Conservation (phyloP, 2,888 invertebrate genomes). For the Sepioteuthis lessoniana region DNA sequence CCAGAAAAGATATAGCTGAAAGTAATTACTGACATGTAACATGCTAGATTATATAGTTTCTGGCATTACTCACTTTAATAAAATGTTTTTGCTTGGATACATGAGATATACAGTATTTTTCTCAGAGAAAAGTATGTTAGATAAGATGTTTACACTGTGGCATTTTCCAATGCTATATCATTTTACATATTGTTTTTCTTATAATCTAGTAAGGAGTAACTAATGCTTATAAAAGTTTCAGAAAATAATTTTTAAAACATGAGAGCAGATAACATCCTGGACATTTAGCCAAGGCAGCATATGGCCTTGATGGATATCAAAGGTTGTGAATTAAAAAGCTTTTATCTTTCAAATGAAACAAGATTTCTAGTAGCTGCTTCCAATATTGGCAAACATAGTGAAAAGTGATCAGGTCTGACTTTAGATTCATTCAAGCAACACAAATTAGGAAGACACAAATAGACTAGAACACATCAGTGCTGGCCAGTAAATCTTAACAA, state of each 20-base stretch:
- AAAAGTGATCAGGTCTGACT: background rate
- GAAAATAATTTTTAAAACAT: background rate
- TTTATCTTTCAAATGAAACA: background rate
- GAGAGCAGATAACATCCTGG: background rate
- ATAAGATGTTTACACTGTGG: no score
- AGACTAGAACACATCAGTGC: background rate
- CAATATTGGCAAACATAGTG: conserved; percentile 7
- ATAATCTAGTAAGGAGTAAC: no score
- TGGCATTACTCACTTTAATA: no score
- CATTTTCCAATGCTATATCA: no score
- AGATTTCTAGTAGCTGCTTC: background rate
- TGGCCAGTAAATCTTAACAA: background rate
- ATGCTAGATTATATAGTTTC: no score
- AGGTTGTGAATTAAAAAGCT: background rate
- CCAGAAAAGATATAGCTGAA: no score
- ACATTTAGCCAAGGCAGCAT: background rate
- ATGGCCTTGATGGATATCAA: background rate
- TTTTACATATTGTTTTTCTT: no score
- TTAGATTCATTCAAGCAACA: background rate
- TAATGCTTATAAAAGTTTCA: background rate
- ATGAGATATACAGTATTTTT: no score
- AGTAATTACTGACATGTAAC: no score
- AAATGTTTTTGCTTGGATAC: no score
- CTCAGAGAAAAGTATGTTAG: no score
- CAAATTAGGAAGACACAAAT: conserved; percentile 12